Evolutionary conservation across 2,888 invertebrate genomes (phyloP).

Genomic region (Urechis unicinctus): DNA sequence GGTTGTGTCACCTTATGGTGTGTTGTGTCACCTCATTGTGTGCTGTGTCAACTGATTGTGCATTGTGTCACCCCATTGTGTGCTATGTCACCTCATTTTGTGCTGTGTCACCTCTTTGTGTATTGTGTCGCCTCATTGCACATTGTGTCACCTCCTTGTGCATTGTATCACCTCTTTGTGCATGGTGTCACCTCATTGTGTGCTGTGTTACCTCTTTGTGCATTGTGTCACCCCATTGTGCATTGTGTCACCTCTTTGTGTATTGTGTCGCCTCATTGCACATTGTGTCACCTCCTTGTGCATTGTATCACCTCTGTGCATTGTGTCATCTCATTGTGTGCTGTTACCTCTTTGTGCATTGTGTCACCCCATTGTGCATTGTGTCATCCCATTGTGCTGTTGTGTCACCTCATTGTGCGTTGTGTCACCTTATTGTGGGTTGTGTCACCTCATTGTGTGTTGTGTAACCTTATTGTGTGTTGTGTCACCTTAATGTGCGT

Average conservation of each 20-base stretch:
- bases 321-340: not conserved
- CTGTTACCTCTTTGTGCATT: not conserved
- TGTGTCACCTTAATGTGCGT: not conserved
- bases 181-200: too few species aligned
- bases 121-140: not conserved
- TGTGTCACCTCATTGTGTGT: not conserved
- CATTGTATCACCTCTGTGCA: not conserved
- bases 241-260: too few species aligned
- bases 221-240: too few species aligned
- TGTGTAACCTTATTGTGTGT: not conserved
- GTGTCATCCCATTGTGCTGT: not conserved
- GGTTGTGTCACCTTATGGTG: not conserved
- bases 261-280: too few species aligned
- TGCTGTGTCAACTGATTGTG: not conserved
- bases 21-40: not conserved
- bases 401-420: not conserved
- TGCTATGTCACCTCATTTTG: not conserved
- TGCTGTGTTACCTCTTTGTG: too few species aligned
- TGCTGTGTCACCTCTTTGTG: not conserved
- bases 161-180: too few species aligned
- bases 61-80: not conserved
- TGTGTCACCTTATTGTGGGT: not conserved
- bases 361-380: too few species aligned
- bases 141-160: not conserved
- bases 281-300: too few species aligned